A percentile compares a stretch with the other conserved stretches of the same genome.
These are phyloP conservation scores for Uromys caudimaculatus DNA, from an alignment of 2,797 vertebrate species.

Conservation along the genomic window DNA sequence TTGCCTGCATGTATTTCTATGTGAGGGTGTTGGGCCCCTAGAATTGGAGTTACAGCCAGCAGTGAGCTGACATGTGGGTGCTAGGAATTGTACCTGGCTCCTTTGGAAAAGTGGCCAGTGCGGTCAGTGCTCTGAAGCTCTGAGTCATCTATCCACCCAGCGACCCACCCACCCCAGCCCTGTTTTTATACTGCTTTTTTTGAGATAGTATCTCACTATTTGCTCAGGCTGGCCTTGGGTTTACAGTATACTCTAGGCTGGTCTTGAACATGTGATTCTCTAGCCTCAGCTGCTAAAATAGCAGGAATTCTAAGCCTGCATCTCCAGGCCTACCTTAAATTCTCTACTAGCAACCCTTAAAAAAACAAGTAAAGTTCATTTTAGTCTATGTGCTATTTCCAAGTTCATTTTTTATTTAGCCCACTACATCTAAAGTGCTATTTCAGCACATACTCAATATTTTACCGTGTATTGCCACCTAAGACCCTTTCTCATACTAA, in stretches of 20 bases:
- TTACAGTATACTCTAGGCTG: background rate
- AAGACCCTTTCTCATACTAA: background rate
- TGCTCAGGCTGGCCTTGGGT: background rate
- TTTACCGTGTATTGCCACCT: background rate
- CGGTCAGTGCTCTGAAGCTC: background rate
- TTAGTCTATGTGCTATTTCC: background rate
- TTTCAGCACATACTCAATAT: background rate
- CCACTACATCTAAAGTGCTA: background rate
- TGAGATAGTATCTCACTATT: background rate
- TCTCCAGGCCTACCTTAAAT: background rate
- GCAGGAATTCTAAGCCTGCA: background rate
- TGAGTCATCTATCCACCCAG: background rate
- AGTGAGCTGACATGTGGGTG: background rate
- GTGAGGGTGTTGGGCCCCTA: background rate
- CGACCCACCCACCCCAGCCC: background rate
- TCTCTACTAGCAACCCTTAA: slow-evolving; percentile 2
- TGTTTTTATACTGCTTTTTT: background rate
- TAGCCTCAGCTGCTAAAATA: background rate
- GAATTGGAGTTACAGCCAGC: background rate
- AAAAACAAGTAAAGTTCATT: background rate
- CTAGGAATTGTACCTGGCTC: background rate
- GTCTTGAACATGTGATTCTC: background rate
- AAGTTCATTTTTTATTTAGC: background rate
- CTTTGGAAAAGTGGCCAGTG: background rate
- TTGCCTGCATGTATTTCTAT: background rate